Evolutionary conservation across 2,797 vertebrate genomes (phyloP).

Genomic region (Etheostoma perlongum): DNA sequence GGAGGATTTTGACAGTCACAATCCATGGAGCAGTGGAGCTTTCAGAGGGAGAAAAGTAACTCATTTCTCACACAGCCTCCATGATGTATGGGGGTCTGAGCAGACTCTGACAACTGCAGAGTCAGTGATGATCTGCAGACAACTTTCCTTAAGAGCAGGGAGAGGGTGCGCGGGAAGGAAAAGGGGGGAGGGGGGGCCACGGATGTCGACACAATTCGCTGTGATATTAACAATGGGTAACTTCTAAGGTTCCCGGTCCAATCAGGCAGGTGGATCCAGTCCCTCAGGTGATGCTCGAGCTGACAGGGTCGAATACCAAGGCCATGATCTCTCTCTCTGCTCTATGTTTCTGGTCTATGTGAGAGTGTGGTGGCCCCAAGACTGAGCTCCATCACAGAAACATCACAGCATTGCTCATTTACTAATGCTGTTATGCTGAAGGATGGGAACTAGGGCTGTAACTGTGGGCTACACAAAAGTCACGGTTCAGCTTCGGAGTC

Average conservation of each 20-base stretch:
- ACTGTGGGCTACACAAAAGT: too few species aligned
- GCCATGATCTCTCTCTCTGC: constrained; percentile 5
- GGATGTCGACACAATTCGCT: constrained; percentile 37
- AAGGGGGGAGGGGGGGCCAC: background rate
- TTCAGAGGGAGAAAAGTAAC: constrained; percentile 34
- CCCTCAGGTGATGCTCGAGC: constrained; percentile 19
- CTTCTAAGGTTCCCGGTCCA: constrained; percentile 37
- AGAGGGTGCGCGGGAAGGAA: background rate
- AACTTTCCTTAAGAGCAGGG: constrained; percentile 28
- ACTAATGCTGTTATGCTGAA: too few species aligned
- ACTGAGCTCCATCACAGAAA: background rate
- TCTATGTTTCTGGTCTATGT: constrained; percentile 24
- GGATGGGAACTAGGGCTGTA: too few species aligned
- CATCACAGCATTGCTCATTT: too few species aligned
- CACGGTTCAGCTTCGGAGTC: too few species aligned
- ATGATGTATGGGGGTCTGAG: constrained; percentile 59
- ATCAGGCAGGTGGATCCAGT: constrained; percentile 52
- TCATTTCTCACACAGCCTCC: constrained; percentile 47
- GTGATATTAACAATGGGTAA: constrained; percentile 61
- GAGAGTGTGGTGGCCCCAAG: constrained; percentile 20
- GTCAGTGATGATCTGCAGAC: constrained; percentile 76
- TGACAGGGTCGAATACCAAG: constrained; percentile 18
- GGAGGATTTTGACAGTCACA: constrained; percentile 25
- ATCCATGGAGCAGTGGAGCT: constrained; percentile 18
- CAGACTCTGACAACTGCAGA: constrained; percentile 56